These are phyloP conservation scores for Pristis pectinata DNA, from an alignment of 2,797 vertebrate species.

Conservation along the genomic window DNA sequence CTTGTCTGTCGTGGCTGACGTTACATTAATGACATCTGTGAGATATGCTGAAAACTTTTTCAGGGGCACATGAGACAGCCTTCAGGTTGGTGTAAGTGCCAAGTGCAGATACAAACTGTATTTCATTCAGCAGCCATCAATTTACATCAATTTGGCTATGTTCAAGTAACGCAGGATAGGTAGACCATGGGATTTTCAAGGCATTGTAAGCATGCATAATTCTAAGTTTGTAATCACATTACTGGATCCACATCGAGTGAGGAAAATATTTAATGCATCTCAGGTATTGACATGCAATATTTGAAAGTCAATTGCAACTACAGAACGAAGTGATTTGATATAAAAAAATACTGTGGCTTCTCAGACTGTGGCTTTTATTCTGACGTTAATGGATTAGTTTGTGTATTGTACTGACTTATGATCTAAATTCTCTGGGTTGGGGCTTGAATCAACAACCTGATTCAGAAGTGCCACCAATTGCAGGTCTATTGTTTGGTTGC, in stretches of 20 bases:
- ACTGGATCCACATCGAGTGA: background rate
- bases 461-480: no score
- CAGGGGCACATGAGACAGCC: background rate
- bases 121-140: background rate
- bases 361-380: no score
- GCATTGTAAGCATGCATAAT: background rate
- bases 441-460: no score
- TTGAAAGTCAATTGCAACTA: background rate
- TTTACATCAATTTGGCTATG: background rate
- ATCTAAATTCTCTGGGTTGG: no score
- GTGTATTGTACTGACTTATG: no score
- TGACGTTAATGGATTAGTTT: no score
- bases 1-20: background rate
- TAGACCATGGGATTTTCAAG: background rate
- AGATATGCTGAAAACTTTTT: background rate
- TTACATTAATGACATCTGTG: background rate
- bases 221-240: background rate
- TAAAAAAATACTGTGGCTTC: no score
- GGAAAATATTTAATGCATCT: background rate
- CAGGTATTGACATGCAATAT: background rate
- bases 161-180: background rate
- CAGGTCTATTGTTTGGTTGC: no score
- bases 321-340: background rate
- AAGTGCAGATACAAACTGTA: background rate
- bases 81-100: background rate